Evolutionary conservation across 2,113 vertebrate species (phyloP), one percentile per base, ranked within the genome.

Genomic region (Canis aureus): DNA sequence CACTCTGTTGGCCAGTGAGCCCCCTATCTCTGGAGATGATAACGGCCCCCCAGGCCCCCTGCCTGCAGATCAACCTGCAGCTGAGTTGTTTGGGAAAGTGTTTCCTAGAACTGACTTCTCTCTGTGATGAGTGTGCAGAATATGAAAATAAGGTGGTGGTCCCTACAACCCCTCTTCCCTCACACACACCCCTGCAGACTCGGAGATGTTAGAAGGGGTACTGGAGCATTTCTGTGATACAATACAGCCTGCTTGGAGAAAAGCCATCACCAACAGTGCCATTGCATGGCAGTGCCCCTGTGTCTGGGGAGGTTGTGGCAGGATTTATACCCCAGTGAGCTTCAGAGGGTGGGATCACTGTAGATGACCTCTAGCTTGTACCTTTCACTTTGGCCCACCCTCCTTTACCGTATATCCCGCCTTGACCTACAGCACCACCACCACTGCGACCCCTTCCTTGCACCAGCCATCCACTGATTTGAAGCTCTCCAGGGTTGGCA

Each of bases 1-100:
- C 97, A 97, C 97, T 97, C 97, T 13, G 87, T 96, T 96, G 92
- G 38, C 96, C 88, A 51, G 96, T 98, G 91, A 97, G 95, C 60
- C 83, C 95, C 13, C 92, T 97, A 7, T 98, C 96, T 97, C 94
- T 78, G 32, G 32, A 92, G 69, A 69, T 71, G 89, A 98, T 78
- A 97, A 93, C 90, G 73, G 71, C 32, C 38, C 64, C 64, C 60
- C 11, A 23, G 15, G 11, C 15, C 51, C n/a, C 4, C 22, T n/a
- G 55, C 67, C 66, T 32, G 38, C 60, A 71, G 73, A 57, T 66
- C 73, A 23, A 73, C 49, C 87, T 90, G 64, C 43, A 60, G 35
- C 94, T 11, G 16, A 16, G 11, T 43, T 38, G n/a, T 86, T 15
- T 57, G 49, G 35, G n/a, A 74, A 87, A 57, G 22, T 60, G 53